Percentiles rank a stretch among this genome's conserved stretches.
Evolutionary conservation across 2,888 invertebrate genomes (phyloP).

Genomic region (Dryococelus australis): DNA sequence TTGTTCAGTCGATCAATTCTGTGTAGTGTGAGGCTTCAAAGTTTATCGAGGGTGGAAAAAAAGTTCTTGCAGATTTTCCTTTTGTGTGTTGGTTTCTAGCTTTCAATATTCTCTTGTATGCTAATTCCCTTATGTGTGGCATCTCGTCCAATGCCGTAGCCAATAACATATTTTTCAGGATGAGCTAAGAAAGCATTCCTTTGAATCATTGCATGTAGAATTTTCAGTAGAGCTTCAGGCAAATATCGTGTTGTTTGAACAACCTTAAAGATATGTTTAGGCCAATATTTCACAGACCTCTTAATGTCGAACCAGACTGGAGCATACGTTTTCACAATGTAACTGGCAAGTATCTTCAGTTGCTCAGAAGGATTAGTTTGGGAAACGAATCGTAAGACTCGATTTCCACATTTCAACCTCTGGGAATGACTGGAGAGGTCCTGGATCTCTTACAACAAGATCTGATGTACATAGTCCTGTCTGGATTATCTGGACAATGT

Average conservation of each 20-base stretch:
- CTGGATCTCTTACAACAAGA: slow-evolving; percentile 35
- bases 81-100: not conserved
- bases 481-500: slow-evolving; percentile 40
- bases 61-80: not conserved
- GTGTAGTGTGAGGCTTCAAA: slow-evolving; percentile 7
- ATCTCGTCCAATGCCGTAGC: too few relatives aligned
- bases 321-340: slow-evolving; percentile 47
- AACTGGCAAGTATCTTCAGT: slow-evolving; percentile 37
- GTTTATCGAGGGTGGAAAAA: not conserved
- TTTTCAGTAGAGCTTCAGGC: slow-evolving; percentile 33
- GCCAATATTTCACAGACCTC: slow-evolving; percentile 37
- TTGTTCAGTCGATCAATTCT: not conserved
- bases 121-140: too few relatives aligned
- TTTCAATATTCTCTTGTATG: not conserved
- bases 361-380: slow-evolving; percentile 40
- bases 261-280: slow-evolving; percentile 39
- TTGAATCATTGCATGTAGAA: too few relatives aligned
- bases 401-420: not conserved
- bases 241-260: slow-evolving; percentile 41
- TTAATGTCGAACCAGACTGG: slow-evolving; percentile 47
- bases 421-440: slow-evolving; percentile 43
- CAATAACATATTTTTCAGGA: too few relatives aligned
- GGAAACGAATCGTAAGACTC: slow-evolving; percentile 43
- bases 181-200: too few relatives aligned
- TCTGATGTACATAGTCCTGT: slow-evolving; percentile 40